Evolutionary conservation across 2,888 invertebrate genomes (phyloP).

Genomic region (Acrobasis repandana): DNA sequence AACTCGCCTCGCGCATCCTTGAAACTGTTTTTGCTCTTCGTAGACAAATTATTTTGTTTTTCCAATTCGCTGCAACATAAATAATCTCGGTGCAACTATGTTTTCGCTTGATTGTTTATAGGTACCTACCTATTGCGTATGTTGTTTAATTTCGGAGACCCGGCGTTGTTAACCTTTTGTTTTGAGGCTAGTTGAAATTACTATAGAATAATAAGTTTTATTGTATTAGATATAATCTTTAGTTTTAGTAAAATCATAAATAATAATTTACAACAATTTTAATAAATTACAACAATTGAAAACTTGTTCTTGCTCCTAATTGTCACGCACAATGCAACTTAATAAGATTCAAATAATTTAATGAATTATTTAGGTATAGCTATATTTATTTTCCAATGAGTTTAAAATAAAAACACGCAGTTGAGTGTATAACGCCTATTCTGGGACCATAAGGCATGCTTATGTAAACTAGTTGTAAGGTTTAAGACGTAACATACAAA

Average conservation of each 20-base stretch:
- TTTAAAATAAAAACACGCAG: too few species aligned
- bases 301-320: too few species aligned
- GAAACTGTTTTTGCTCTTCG: slow-evolving; percentile 59
- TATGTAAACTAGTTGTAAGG: background rate
- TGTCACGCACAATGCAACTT: too few species aligned
- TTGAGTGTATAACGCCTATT: too few species aligned
- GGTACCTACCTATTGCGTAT: background rate
- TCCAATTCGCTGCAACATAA: slow-evolving; percentile 35
- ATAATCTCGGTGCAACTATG: slow-evolving; percentile 28
- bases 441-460: too few species aligned
- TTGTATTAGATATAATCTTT: background rate
- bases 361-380: too few species aligned
- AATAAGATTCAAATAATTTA: too few species aligned
- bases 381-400: too few species aligned
- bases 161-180: slow-evolving; percentile 8
- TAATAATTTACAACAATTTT: too few species aligned
- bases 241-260: too few species aligned
- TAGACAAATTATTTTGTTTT: slow-evolving; percentile 60
- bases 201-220: background rate
- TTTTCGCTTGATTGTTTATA: slow-evolving; percentile 25
- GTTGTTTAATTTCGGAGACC: background rate
- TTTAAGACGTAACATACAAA: slow-evolving; percentile 5
- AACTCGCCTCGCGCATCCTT: slow-evolving; percentile 66
- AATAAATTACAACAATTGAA: too few species aligned
- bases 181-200: background rate